Evolutionary conservation across 1,140 invertebrate genomes (phyloP).

Genomic region (Eupristina koningsbergeri): DNA sequence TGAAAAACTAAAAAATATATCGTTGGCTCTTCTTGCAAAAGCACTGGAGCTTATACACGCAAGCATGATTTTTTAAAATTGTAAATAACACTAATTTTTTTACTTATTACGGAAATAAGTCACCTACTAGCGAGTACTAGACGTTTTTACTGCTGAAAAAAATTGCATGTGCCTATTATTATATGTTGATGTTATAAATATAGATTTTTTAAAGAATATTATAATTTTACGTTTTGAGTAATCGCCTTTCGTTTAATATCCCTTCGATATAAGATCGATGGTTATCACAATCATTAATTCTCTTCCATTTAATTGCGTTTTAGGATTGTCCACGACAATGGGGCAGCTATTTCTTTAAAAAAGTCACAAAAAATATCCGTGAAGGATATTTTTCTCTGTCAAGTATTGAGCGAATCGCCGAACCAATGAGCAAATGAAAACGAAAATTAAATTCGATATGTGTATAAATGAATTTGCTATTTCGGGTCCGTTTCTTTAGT

Average conservation of each 20-base stretch:
- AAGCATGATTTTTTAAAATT: constrained; percentile 53
- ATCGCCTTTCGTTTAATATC: constrained; percentile 43
- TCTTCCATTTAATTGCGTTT: constrained; percentile 70
- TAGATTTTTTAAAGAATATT: neutral
- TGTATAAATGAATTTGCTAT: constrained; percentile 20
- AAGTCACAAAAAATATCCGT: constrained; percentile 55
- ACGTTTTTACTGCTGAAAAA: constrained; percentile 34
- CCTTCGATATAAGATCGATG: constrained; percentile 38
- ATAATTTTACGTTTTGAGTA: constrained; percentile 36
- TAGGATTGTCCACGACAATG: constrained; percentile 73
- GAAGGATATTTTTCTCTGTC: constrained; percentile 62
- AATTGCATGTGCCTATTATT: constrained; percentile 48
- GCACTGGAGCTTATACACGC: constrained; percentile 48
- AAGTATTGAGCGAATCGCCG: constrained; percentile 59
- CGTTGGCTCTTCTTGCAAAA: constrained; percentile 20
- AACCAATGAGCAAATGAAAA: constrained; percentile 38
- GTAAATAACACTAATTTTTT: constrained; percentile 47
- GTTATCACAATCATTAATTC: constrained; percentile 57
- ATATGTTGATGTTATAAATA: constrained; percentile 27
- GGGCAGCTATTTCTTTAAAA: constrained; percentile 74
- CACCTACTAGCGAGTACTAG: constrained; percentile 24
- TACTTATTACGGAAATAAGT: constrained; percentile 1
- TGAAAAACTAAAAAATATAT: constrained; percentile 22
- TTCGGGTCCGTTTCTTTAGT: constrained; percentile 18
- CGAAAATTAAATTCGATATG: constrained; percentile 28